phyloP scores from a whole-genome alignment of 2,113 vertebrate species.

The Jacana jacana region DNA sequence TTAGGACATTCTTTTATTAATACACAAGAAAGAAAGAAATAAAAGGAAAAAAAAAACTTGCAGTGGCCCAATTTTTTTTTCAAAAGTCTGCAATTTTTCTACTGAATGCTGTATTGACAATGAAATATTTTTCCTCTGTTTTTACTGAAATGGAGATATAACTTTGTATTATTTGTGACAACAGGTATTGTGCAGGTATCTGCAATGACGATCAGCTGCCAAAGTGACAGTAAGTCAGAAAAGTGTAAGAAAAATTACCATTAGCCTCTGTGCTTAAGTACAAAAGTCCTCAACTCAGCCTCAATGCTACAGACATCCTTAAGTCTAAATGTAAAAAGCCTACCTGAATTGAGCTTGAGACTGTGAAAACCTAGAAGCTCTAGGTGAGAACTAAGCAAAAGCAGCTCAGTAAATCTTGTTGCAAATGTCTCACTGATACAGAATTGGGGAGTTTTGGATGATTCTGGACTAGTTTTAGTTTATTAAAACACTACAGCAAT shows the following conservation, averaged over 20 bases:
- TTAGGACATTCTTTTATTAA: background rate
- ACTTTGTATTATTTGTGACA: background rate
- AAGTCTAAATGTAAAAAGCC: background rate
- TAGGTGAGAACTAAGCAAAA: background rate
- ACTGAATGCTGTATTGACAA: background rate
- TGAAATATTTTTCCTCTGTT: background rate
- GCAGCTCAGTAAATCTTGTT: background rate
- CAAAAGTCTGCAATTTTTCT: background rate
- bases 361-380: background rate
- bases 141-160: background rate
- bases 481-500: background rate
- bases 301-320: background rate
- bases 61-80: background rate
- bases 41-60: background rate
- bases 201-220: background rate
- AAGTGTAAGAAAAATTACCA: background rate
- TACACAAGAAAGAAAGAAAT: background rate
- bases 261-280: background rate
- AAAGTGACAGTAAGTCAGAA: background rate
- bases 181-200: background rate
- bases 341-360: background rate
- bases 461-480: background rate
- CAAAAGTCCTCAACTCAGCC: background rate
- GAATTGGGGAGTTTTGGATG: background rate
- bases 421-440: background rate